Percentiles rank a stretch among this genome's conserved stretches.
Evolutionary conservation across 2,888 invertebrate genomes (phyloP).

Genomic region (Ochropacha duplaris): DNA sequence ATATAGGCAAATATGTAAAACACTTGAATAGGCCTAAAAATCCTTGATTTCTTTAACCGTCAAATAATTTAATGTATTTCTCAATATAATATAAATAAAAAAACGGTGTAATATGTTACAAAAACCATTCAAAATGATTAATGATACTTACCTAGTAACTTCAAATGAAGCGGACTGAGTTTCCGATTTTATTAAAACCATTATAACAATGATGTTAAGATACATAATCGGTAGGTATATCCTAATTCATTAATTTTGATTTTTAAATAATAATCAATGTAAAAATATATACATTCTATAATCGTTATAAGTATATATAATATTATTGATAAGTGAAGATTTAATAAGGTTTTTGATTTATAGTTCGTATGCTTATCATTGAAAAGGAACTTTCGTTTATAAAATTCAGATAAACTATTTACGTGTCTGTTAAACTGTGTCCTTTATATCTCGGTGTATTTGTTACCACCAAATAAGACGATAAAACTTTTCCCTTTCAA

Average conservation of each 20-base stretch:
- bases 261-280: background rate
- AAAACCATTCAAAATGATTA: constrained; percentile 27
- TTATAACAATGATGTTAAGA: background rate
- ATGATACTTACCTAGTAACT: constrained; percentile 24
- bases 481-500: no score
- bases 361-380: background rate
- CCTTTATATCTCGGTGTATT: background rate
- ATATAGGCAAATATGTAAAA: background rate
- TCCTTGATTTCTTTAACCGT: background rate
- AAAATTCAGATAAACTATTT: constrained; percentile 7
- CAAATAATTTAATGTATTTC: constrained; percentile 8
- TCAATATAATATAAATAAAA: constrained; percentile 13
- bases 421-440: background rate
- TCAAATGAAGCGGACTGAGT: constrained; percentile 35
- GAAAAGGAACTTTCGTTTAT: constrained; percentile 37
- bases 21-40: background rate
- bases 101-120: constrained; percentile 12
- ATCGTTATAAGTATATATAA: no score
- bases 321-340: background rate
- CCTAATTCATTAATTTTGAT: background rate
- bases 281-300: background rate
- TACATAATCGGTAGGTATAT: background rate
- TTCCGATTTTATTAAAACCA: constrained; percentile 7
- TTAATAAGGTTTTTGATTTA: background rate
- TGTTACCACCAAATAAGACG: background rate